Base-by-base conservation (phyloP, 1,140 invertebrate genomes). In the Ceratina australensis region DNA sequence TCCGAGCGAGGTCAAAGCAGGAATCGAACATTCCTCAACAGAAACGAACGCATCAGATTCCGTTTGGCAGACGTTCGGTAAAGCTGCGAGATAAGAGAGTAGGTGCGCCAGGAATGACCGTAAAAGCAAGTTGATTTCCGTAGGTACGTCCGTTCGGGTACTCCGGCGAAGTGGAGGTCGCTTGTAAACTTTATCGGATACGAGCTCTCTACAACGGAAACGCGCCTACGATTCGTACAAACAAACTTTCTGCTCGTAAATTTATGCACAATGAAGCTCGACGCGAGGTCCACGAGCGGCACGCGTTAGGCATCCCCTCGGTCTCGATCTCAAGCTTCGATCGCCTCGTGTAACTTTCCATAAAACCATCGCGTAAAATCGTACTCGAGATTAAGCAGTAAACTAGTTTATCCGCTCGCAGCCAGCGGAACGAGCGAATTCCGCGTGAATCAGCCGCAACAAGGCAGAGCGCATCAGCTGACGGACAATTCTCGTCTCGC, bases 341-440 rank as follows among this genome's bases (percentile, higher is more conserved):
- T 78, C 59, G 60, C 57, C 63, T 72, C 22, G 60, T 60, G 22
- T 64, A 50, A 72, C 24, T 78, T 72, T 64, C n/a, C 75, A 78
- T 78, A 72, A 78, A 78, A 64, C 60, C 54, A 42, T 73, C 68
- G 65, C 69, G 69, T 69, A 57, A 72, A 82, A 72, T 16, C 22
- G 20, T 28, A 22, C 22, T 18, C 66, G 49, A 63, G 81, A 83
- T 83, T 81, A 81, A 82, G 79, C 79, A 69, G 52, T 78, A 66
- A 83, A 82, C 74, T 82, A 81, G 78, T 78, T 83, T 74, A 82
- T 79, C 65, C 80, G 26, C 15, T 20, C 72, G 72, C 78, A 20
- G 20, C 33, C 49, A 10, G 54, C 54, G 26, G 52, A 57, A 72
- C 63, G 54, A 72, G 49, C 26, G 66, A 68, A 66, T 15, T 72